Percentiles rank a stretch among this genome's conserved stretches.
Evolutionary conservation across 2,888 invertebrate species (phyloP).

Genomic region (Hemicrepidius hirtus): DNA sequence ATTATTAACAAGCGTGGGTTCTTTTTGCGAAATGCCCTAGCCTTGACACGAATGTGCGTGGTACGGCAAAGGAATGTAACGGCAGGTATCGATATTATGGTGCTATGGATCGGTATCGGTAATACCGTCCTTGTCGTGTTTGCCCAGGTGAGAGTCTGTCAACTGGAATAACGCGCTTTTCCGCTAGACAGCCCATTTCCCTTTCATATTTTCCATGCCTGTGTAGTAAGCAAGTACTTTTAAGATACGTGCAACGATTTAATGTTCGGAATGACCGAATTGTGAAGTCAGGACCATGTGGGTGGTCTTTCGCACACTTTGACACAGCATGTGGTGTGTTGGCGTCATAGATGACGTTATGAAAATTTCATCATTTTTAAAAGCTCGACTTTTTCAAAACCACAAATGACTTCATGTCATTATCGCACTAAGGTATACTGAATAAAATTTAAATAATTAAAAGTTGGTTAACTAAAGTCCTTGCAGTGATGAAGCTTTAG

Average conservation of each 20-base stretch:
- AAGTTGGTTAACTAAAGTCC: too few relatives aligned
- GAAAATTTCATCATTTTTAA: too few relatives aligned
- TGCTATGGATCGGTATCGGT: constrained; percentile 47
- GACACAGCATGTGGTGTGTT: not conserved
- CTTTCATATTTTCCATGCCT: constrained; percentile 51
- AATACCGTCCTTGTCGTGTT: constrained; percentile 45
- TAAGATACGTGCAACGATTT: constrained; percentile 35
- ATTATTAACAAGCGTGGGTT: constrained; percentile 29
- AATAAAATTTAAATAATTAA: too few relatives aligned
- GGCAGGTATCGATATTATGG: constrained; percentile 43
- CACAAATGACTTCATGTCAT: too few relatives aligned
- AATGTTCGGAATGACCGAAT: constrained; percentile 10
- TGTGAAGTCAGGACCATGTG: constrained; percentile 2
- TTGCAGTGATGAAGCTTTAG: too few relatives aligned
- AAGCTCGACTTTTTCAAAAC: too few relatives aligned
- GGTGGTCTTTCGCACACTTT: constrained; percentile 11
- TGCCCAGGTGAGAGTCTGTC: constrained; percentile 45
- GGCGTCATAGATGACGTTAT: not conserved
- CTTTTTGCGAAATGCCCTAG: constrained; percentile 22
- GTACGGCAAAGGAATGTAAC: constrained; percentile 33
- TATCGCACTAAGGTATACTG: too few relatives aligned
- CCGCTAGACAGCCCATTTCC: constrained; percentile 48
- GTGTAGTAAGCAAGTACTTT: constrained; percentile 34
- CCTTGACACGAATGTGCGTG: constrained; percentile 46
- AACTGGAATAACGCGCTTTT: constrained; percentile 53